phyloP scores from a whole-genome alignment of 1,140 invertebrate genomes.

The Nebria ingens region DNA sequence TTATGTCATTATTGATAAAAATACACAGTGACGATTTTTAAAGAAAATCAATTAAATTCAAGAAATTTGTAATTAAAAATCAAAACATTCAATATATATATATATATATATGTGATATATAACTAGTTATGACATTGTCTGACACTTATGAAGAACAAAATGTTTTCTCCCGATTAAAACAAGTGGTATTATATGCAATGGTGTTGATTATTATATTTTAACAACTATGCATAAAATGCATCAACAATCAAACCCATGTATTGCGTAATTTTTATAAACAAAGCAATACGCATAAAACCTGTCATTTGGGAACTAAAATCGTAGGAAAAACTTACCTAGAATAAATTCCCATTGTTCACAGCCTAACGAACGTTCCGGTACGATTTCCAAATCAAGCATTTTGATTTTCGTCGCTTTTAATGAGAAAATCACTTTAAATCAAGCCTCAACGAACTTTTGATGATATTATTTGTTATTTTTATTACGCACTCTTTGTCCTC shows the following conservation, averaged over 20 bases:
- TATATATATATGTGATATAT: no score
- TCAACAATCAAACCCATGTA: not conserved
- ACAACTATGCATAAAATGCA: not conserved
- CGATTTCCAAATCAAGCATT: constrained; percentile 93
- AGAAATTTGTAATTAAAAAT: not conserved
- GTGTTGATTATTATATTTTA: no score
- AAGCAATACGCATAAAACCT: constrained; percentile 3
- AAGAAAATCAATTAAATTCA: not conserved
- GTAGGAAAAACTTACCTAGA: constrained; percentile 62
- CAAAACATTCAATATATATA: no score
- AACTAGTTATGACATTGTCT: not conserved
- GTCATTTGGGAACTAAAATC: not conserved
- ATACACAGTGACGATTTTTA: not conserved
- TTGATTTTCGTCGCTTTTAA: constrained; percentile 18
- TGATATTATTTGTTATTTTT: constrained; percentile 6
- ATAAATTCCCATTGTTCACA: constrained; percentile 97
- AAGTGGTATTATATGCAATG: no score
- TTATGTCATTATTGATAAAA: not conserved
- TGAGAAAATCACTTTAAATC: not conserved
- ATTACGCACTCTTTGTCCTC: constrained; percentile 7
- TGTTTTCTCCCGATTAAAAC: no score
- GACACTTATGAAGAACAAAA: not conserved
- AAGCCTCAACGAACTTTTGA: not conserved
- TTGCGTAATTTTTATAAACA: constrained; percentile 5
- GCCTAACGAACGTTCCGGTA: constrained; percentile 88